phyloP scores from a whole-genome alignment of 2,888 invertebrate genomes.

The Harpalus rufipes region DNA sequence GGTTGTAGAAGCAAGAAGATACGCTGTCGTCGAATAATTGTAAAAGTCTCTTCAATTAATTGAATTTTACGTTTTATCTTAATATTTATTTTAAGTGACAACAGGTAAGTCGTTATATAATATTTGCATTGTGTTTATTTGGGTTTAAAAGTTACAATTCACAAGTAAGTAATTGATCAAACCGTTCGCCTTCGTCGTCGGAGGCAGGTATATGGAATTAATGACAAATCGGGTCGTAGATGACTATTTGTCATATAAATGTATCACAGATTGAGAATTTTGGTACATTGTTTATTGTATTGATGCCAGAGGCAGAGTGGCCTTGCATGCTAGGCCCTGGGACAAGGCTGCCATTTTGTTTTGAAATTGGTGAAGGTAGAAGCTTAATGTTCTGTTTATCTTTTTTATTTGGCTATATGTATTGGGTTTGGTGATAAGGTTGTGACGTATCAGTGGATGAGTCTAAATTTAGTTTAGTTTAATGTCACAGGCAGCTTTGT shows the following conservation, averaged over 20 bases:
- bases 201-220: constrained; percentile 42
- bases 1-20: constrained; percentile 25
- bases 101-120: constrained; percentile 55
- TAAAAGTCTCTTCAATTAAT: constrained; percentile 49
- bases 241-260: constrained; percentile 16
- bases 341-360: constrained; percentile 50
- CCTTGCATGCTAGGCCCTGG: constrained; percentile 63
- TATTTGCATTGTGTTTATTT: constrained; percentile 34
- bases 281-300: constrained; percentile 8
- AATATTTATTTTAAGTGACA: constrained; percentile 57
- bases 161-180: constrained; percentile 30
- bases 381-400: background rate
- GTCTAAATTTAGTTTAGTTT: constrained; percentile 26
- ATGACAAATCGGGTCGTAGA: constrained; percentile 28
- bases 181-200: constrained; percentile 48
- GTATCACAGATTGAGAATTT: background rate
- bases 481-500: constrained; percentile 24
- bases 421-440: background rate
- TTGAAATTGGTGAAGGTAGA: background rate
- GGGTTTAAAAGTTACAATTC: constrained; percentile 33
- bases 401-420: constrained; percentile 7
- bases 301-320: constrained; percentile 56
- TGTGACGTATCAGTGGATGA: constrained; percentile 12
- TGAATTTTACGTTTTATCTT: constrained; percentile 54
- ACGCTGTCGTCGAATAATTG: constrained; percentile 28